Conservation (phyloP, 2,888 invertebrate genomes). For the Chironomus riparius region DNA sequence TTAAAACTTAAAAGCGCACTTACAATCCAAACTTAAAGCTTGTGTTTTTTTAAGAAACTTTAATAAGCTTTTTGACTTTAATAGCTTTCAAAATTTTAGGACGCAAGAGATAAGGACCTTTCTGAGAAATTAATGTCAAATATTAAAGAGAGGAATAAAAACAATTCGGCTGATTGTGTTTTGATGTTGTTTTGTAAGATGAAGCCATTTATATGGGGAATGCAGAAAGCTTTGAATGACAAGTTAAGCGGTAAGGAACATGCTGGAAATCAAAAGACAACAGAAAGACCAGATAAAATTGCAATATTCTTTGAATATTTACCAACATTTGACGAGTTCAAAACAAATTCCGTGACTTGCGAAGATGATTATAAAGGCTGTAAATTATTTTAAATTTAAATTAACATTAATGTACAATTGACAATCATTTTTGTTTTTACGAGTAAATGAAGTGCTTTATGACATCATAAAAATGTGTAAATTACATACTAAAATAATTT, state of each 20-base stretch:
- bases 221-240: slow-evolving; percentile 1
- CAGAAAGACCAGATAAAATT: neutral
- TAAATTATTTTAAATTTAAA: slow-evolving; percentile 2
- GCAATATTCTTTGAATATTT: neutral
- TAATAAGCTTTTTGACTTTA: neutral
- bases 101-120: neutral
- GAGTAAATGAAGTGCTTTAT: too few species aligned
- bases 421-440: too few species aligned
- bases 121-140: neutral
- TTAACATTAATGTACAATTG: too few species aligned
- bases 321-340: neutral
- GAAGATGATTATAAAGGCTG: neutral
- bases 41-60: neutral
- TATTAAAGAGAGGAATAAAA: neutral
- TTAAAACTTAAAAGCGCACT: too few species aligned
- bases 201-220: slow-evolving; percentile 11
- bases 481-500: too few species aligned
- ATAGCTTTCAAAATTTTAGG: neutral
- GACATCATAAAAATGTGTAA: too few species aligned
- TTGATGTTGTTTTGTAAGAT: slow-evolving; percentile 6
- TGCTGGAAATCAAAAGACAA: neutral
- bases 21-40: too few species aligned
- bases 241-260: neutral
- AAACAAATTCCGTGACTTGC: neutral
- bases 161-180: neutral